Evolutionary conservation across 2,113 vertebrate genomes (phyloP).

Genomic region (Thamnophis sirtalis): DNA sequence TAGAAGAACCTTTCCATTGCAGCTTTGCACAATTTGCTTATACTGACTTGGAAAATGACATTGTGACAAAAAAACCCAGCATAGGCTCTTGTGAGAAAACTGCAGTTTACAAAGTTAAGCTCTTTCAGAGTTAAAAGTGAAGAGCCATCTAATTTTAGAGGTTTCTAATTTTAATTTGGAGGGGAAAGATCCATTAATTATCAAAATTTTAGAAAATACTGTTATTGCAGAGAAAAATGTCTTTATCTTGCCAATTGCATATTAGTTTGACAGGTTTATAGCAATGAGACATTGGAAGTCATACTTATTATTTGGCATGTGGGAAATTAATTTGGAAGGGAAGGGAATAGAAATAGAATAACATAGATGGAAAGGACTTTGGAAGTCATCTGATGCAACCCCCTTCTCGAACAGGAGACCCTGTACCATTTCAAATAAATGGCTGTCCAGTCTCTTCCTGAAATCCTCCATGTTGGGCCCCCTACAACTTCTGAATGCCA

Average conservation of each 20-base stretch:
- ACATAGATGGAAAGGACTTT: neutral
- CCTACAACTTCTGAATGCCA: too few species aligned
- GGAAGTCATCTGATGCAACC: neutral
- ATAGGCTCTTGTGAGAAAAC: neutral
- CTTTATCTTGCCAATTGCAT: conserved; percentile 21
- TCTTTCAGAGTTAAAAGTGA: neutral
- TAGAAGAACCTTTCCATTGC: neutral
- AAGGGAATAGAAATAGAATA: neutral
- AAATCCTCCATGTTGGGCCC: neutral
- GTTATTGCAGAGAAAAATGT: conserved; percentile 5
- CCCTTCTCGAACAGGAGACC: neutral
- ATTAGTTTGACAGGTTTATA: conserved; percentile 39
- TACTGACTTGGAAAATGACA: neutral
- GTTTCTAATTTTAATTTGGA: neutral
- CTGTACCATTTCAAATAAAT: neutral
- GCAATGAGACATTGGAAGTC: neutral
- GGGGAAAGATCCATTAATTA: neutral
- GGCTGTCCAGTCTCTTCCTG: neutral
- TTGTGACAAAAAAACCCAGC: neutral
- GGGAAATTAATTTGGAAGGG: conserved; percentile 29
- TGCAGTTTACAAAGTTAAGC: neutral
- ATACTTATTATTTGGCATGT: neutral
- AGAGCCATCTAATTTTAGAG: neutral
- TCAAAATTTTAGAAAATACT: conserved; percentile 17
- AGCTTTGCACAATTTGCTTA: neutral